Conservation (phyloP, 1,140 invertebrate genomes). For the Xylocopa sonorina region DNA sequence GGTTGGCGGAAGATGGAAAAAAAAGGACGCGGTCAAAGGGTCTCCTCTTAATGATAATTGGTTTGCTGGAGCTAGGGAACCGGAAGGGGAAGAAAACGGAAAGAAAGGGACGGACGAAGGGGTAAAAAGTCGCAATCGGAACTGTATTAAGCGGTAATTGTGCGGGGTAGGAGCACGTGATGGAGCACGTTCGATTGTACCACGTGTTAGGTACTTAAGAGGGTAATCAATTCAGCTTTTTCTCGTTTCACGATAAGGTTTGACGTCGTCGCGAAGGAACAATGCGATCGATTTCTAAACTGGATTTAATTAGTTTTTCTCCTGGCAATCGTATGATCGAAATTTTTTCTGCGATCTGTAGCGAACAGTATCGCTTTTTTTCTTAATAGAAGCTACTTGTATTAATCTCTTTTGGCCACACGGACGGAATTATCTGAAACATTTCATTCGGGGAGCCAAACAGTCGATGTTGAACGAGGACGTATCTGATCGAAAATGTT, state of each 20-base stretch:
- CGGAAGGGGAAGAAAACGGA: not conserved
- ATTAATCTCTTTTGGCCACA: too few species aligned
- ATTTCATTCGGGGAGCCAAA: too few species aligned
- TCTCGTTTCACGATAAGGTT: not conserved
- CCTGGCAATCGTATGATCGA: too few species aligned
- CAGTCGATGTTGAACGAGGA: too few species aligned
- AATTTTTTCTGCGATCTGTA: too few species aligned
- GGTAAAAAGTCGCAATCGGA: conserved; percentile 10
- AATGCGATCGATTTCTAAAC: not conserved
- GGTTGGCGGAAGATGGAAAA: not conserved
- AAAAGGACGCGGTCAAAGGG: not conserved
- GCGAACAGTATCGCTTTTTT: too few species aligned
- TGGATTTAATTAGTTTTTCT: too few species aligned
- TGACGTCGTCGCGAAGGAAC: not conserved
- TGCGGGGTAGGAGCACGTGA: not conserved
- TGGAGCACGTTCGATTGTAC: not conserved
- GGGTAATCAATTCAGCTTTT: not conserved
- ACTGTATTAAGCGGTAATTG: conserved; percentile 16
- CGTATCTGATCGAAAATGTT: too few species aligned
- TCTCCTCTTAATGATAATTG: conserved; percentile 40
- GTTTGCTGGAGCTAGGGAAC: conserved; percentile 14
- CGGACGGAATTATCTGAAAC: too few species aligned
- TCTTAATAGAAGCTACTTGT: too few species aligned
- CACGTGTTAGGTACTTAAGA: not conserved
- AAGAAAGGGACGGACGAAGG: not conserved